Evolutionary conservation across 2,888 invertebrate species (phyloP).

Genomic region (Drosophila siamana): DNA sequence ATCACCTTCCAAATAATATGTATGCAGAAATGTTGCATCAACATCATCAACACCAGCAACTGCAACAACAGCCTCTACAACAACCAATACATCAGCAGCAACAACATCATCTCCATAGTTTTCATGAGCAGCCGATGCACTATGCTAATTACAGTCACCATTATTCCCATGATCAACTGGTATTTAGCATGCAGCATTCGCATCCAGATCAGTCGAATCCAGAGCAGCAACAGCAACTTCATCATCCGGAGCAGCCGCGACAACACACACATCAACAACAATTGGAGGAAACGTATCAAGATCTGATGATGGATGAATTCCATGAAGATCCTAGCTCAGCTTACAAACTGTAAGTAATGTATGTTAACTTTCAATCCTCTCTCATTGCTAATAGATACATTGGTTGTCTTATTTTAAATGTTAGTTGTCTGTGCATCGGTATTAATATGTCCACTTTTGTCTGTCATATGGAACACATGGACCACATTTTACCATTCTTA

Average conservation of each 20-base stretch:
- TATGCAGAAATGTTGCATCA: slow-evolving; percentile 62
- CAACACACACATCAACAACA: slow-evolving; percentile 45
- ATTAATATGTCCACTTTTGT: too few relatives aligned
- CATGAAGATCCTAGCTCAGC: slow-evolving; percentile 79
- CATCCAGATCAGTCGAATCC: slow-evolving; percentile 36
- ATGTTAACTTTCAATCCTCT: slow-evolving; percentile 14
- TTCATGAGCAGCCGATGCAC: slow-evolving; percentile 42
- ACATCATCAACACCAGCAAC: slow-evolving; percentile 51
- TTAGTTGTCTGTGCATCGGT: neutral
- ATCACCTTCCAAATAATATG: slow-evolving; percentile 44
- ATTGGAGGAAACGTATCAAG: slow-evolving; percentile 71
- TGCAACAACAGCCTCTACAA: slow-evolving; percentile 35
- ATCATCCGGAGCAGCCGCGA: slow-evolving; percentile 69
- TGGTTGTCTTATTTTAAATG: neutral
- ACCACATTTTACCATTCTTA: too few relatives aligned
- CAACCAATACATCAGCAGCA: slow-evolving; percentile 14
- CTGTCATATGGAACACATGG: too few relatives aligned
- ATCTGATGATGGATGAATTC: slow-evolving; percentile 83
- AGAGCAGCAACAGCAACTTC: slow-evolving; percentile 73
- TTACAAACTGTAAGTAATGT: slow-evolving; percentile 84
- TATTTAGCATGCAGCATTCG: slow-evolving; percentile 60
- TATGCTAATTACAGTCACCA: slow-evolving; percentile 67
- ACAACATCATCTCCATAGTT: slow-evolving; percentile 33
- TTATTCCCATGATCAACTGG: slow-evolving; percentile 66
- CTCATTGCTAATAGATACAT: neutral